phyloP scores from a whole-genome alignment of 2,113 vertebrate genomes.

The Apteryx mantelli region DNA sequence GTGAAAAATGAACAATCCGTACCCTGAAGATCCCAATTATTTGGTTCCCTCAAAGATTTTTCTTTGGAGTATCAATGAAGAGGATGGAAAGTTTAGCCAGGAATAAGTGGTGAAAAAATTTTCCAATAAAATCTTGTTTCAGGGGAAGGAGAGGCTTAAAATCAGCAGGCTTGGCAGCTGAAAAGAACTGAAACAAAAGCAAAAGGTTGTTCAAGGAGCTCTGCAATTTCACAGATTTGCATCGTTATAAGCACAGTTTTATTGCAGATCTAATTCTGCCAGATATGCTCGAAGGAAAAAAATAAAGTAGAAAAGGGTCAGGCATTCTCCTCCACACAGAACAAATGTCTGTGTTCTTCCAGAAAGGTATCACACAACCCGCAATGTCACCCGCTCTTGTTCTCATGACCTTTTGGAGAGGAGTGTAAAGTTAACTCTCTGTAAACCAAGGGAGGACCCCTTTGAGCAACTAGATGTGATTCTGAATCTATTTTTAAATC shows the following conservation, averaged over 20 bases:
- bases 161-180: background rate
- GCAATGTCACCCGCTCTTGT: background rate
- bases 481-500: background rate
- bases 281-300: background rate
- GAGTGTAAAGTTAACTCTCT: background rate
- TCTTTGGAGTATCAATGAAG: constrained; percentile 24
- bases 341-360: background rate
- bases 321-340: background rate
- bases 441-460: background rate
- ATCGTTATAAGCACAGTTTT: constrained; percentile 34
- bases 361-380: background rate
- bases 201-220: background rate
- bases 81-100: constrained; percentile 13
- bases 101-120: background rate
- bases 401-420: background rate
- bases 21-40: constrained; percentile 70
- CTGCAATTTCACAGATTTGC: constrained; percentile 4
- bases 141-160: background rate
- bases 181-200: constrained; percentile 15
- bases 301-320: background rate
- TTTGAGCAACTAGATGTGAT: background rate
- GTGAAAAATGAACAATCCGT: constrained; percentile 77
- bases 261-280: background rate
- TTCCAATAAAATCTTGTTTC: background rate
- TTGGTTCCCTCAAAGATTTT: background rate